Evolutionary conservation across 2,888 invertebrate species (phyloP).

Genomic region (Brachynemurus nebulosus): DNA sequence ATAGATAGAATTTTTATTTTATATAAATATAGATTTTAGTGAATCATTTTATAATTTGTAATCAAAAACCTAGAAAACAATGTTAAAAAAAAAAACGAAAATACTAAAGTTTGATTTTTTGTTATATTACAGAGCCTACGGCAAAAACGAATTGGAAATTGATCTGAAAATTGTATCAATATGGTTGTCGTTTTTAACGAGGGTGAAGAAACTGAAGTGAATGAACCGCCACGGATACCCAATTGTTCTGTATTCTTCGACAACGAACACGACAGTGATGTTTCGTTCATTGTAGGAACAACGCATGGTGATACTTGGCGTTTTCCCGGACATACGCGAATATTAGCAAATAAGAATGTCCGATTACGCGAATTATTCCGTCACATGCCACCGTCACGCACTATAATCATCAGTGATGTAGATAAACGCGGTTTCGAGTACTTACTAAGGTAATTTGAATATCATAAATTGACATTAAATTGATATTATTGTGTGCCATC

Average conservation of each 20-base stretch:
- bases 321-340: conserved; percentile 4
- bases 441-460: neutral
- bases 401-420: neutral
- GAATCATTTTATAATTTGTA: too few relatives aligned
- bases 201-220: neutral
- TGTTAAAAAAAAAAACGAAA: too few relatives aligned
- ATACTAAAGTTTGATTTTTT: too few relatives aligned
- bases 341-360: neutral
- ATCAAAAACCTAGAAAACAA: too few relatives aligned
- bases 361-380: neutral
- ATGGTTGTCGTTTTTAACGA: neutral
- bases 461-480: too few relatives aligned
- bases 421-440: conserved; percentile 5
- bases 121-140: too few relatives aligned
- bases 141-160: too few relatives aligned
- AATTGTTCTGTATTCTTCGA: neutral
- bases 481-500: too few relatives aligned
- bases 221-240: neutral
- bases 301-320: conserved; percentile 6
- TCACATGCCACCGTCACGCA: conserved; percentile 1
- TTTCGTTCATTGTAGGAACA: conserved; percentile 2
- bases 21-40: too few relatives aligned
- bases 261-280: conserved; percentile 5
- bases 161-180: too few relatives aligned
- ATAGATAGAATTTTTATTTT: too few relatives aligned